A percentile compares a stretch with the other conserved stretches of the same genome.
phyloP scores from a whole-genome alignment of 2,797 vertebrate species.

The Smutsia temminckii region DNA sequence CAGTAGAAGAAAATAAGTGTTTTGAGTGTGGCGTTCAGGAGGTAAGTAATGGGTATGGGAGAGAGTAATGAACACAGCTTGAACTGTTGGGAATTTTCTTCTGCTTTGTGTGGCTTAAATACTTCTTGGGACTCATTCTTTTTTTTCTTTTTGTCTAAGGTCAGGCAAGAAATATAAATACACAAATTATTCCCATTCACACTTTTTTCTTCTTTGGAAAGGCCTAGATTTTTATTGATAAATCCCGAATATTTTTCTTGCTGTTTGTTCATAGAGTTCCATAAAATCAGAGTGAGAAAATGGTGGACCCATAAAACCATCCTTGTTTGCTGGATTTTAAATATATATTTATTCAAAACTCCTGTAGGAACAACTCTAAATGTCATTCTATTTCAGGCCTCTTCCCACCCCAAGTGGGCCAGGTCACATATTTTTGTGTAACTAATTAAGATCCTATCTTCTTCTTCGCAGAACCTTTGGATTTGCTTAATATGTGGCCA shows the following conservation, averaged over 20 bases:
- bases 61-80: conserved; percentile 51
- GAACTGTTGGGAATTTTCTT: conserved; percentile 44
- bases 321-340: neutral
- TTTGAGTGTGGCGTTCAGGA: conserved; percentile 99
- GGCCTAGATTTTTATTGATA: neutral
- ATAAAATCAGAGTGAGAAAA: conserved; percentile 27
- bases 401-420: neutral
- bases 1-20: conserved; percentile 98
- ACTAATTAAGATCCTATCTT: conserved; percentile 7
- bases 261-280: neutral
- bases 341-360: conserved; percentile 1
- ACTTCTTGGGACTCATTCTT: neutral
- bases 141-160: neutral
- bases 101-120: neutral
- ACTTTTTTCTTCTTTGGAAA: conserved; percentile 50
- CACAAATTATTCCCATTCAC: conserved; percentile 10
- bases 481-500: conserved; percentile 98
- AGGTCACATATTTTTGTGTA: neutral
- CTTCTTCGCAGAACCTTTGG: conserved; percentile 93
- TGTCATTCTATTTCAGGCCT: neutral
- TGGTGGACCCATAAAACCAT: neutral
- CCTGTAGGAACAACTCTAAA: neutral
- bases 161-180: conserved; percentile 14
- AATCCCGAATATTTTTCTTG: conserved; percentile 14
- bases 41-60: conserved; percentile 87